Base-by-base conservation (phyloP, 2,113 vertebrate species). In the Ancistrus triradiatus region DNA sequence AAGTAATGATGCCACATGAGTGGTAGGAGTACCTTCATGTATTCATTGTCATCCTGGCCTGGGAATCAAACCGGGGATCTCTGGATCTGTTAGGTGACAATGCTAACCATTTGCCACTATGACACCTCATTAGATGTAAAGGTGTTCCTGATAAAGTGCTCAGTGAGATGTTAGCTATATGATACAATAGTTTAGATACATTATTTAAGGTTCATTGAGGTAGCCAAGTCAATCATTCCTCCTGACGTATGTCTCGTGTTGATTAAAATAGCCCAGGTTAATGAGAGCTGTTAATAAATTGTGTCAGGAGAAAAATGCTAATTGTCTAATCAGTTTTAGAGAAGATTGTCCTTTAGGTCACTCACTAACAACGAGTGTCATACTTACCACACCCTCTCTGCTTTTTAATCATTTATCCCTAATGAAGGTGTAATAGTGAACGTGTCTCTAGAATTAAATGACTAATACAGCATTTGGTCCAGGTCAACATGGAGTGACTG, bases 371-470 rank as follows among this genome's bases (percentile, higher is more conserved):
- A 14, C 11, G 31, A 66, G 8, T 15, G 38, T 46, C 28, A 46
- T 33, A 33, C n/a, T 21, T 7, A 3, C 17, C 62, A 59, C 55
- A 21, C n/a, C 19, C 18, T 25, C 4, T n/a, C 43, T 61, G 61
- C 25, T 66, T 57, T 59, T 66, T 17, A 43, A 62, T 74, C 38
- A 58, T 51, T 31, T 58, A 63, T 40, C 24, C 33, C n/a, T 74
- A 50, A 70, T 70, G 66, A 67, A n/a, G 7, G 15, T 52, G 37
- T 53, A 74, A 52, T 52, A 31, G 52, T 49, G 53, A 49, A 63
- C 43, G 35, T 19, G 24, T 25, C 17, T 17, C 21, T 4, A 35
- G 22, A 48, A 66, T 70, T 70, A 67, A 59, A 62, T 19, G n/a
- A n/a, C 18, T 44, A 68, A 62, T 68, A 51, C 17, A 17, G n/a